These are phyloP conservation scores for Hephaestus fuliginosus DNA, from an alignment of 2,797 vertebrate species.

Conservation along the genomic window DNA sequence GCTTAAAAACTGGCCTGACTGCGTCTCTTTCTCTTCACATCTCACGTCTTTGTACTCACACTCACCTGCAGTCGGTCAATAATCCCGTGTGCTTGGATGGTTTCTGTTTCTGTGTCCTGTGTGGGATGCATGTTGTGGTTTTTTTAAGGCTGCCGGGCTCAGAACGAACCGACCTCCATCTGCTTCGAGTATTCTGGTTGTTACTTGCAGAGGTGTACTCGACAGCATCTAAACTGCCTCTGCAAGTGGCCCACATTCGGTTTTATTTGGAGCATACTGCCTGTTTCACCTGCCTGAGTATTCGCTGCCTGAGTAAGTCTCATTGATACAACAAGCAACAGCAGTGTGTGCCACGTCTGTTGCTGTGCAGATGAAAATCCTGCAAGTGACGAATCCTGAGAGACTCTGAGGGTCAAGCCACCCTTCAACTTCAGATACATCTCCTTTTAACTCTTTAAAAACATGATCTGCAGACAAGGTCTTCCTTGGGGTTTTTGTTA, in stretches of 20 bases:
- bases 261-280: constrained; percentile 23
- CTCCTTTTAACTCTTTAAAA: background rate
- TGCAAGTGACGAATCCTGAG: background rate
- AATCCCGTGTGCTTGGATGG: constrained; percentile 11
- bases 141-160: constrained; percentile 3
- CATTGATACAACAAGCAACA: background rate
- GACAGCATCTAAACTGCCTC: constrained; percentile 19
- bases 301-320: background rate
- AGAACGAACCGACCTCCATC: constrained; percentile 28
- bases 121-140: constrained; percentile 42
- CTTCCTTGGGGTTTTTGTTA: background rate
- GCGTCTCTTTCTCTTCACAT: background rate
- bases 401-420: background rate
- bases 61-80: constrained; percentile 35
- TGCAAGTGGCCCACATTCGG: constrained; percentile 30
- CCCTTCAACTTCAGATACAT: background rate
- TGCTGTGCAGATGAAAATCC: constrained; percentile 1
- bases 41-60: constrained; percentile 23
- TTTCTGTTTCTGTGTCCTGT: constrained; percentile 32
- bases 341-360: background rate
- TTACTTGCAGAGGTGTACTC: constrained; percentile 39
- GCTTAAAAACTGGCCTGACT: constrained; percentile 31
- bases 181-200: constrained; percentile 31
- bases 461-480: background rate
- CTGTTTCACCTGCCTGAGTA: background rate